Evolutionary conservation across 2,797 vertebrate genomes (phyloP), one percentile per base, ranked within the genome.

Genomic region (Cyclopterus lumpus): DNA sequence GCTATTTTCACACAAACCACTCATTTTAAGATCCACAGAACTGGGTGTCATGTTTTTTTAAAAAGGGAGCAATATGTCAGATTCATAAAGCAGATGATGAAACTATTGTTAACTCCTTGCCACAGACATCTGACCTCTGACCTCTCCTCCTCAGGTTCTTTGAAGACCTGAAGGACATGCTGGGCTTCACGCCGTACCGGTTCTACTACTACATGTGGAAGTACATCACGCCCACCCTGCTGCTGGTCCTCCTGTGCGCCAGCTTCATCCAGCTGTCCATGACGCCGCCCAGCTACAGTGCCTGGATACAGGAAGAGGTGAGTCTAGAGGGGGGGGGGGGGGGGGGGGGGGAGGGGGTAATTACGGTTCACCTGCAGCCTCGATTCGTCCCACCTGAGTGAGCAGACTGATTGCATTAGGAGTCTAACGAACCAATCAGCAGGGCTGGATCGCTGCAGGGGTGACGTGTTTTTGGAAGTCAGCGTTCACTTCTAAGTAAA

Each of bases 171-270:
- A 97, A 96, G 85, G 97, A 99, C 89, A 99, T 99, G 98, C 93
- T 99, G 89, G 98, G 97, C 42, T 99, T 99, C 86, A 93, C 93
- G 40, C 98, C 98, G 32, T 96, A 92, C 86, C 95, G 89, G 49
- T 99, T 96, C 90, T 99, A 99, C 89, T 99, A 98, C 85, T 99
- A 99, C 89, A 98, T 97, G 95, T 99, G 98, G 98, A 99, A 98
- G 93, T 99, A 96, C 67, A 84, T 99, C 85, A 98, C 98, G 26
- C 98, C 98, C 71, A 84, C 96, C 78, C 93, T 99, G 73, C 90
- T 99, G 54, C 58, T 96, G 53, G 92, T 94, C 26, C 93, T 99
- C 77, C 91, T 99, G 63, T 79, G 91, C 70, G 93, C 96, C 90
- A 99, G 97, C 73, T 51, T 96, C 77, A 92, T 97, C 85, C 97